Evolutionary conservation across 64 coral and sea anemone species (phyloP).

Genomic region (Acropora tenuis): DNA sequence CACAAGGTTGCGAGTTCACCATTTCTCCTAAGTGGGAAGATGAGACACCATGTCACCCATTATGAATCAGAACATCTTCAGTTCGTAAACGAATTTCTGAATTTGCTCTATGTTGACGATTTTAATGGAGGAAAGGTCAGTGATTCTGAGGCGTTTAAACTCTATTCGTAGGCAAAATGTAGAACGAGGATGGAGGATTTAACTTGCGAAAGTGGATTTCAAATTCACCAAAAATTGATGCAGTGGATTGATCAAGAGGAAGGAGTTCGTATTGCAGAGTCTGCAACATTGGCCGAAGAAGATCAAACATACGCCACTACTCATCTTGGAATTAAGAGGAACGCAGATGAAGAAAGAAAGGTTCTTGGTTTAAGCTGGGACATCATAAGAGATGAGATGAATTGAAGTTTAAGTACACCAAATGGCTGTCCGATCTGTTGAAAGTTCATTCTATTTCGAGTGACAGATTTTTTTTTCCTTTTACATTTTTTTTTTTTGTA

Average conservation of each 20-base stretch:
- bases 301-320: not conserved
- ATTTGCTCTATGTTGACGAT: not conserved
- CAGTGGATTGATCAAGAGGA: slow-evolving; percentile 5
- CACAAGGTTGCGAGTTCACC: not conserved
- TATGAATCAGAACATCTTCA: not conserved
- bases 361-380: slow-evolving; percentile 39
- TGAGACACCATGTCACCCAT: not conserved
- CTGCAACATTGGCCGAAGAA: not conserved
- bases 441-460: too few relatives aligned
- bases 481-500: too few relatives aligned
- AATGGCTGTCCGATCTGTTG: not conserved
- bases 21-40: not conserved
- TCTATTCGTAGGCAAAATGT: not conserved
- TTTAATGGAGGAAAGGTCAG: not conserved
- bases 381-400: slow-evolving; percentile 1
- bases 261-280: too few relatives aligned
- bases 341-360: not conserved
- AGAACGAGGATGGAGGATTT: too few relatives aligned
- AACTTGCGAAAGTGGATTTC: too few relatives aligned
- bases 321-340: not conserved
- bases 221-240: not conserved
- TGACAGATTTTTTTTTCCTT: too few relatives aligned
- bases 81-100: not conserved
- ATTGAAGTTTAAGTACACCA: not conserved
- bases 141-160: not conserved